Base-by-base conservation (phyloP, 2,888 invertebrate species). In the Drosophila algonquin region DNA sequence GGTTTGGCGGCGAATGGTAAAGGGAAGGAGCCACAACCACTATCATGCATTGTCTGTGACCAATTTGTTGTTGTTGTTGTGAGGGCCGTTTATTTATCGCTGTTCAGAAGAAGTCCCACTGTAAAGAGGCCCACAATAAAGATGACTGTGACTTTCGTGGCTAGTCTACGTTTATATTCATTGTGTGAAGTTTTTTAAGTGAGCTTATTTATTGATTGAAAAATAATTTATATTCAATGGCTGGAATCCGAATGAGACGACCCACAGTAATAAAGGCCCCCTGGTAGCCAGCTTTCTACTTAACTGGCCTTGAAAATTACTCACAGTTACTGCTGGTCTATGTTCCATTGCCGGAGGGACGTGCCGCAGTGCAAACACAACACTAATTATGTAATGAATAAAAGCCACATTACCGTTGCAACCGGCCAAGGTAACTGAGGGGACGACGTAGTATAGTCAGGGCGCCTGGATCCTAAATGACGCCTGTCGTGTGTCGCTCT, bases 361-460 rank as follows among this genome's bases (percentile, higher is more conserved):
- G 57, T 70, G 74, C 68, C 81, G 64, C 73, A 80, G 60, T 63
- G 85, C 85, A 85, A 87, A 85, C 83, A 81, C 77, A 84, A 75
- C 82, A 68, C 85, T 85, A 87, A 87, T 83, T 83, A 85, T 81
- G 83, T 73, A 85, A 83, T 85, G 83, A 82, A 87, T 80, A 73
- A 71, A 76, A 71, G 76, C 87, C 80, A 85, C 85, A 83, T 80
- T 78, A 80, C 76, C 75, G 57, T 69, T 80, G 63, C 57, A 71
- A 21, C 55, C 8, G 7, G 21, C 56, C 16, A 2, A 9, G 32
- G 30, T 7, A 30, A 8, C 30, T 30, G 8, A 8, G 10, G 12
- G 12, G 12, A 12, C 35, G 9, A 24, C 16, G 40, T 1, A 24
- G 44, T 10, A 7, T 4, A 10, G 52, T 24, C 14, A 16, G 16